phyloP scores from a whole-genome alignment of 2,888 invertebrate species.

The Bursaphelenchus okinawaensis region DNA sequence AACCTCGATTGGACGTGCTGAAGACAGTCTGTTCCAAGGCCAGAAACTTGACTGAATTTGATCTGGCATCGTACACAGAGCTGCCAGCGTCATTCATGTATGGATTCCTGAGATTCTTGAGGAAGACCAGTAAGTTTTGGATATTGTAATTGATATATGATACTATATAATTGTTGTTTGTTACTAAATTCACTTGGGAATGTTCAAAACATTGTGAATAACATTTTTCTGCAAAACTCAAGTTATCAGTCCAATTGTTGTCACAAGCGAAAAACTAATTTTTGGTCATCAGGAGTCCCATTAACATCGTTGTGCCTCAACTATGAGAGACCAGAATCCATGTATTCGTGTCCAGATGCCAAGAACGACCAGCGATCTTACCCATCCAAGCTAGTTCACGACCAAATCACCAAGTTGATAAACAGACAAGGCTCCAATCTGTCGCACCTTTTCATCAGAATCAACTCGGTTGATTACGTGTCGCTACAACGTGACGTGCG shows the following conservation, averaged over 20 bases:
- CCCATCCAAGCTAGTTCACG: background rate
- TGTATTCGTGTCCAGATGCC: background rate
- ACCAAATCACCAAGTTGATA: background rate
- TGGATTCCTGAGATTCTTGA: background rate
- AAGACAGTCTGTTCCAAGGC: background rate
- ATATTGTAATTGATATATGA: background rate
- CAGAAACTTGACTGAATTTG: constrained; percentile 1
- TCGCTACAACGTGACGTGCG: background rate
- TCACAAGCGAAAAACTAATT: no score
- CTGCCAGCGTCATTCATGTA: background rate
- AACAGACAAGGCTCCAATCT: background rate
- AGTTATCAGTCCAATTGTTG: no score
- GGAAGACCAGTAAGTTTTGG: background rate
- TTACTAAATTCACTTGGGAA: no score
- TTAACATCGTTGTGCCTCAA: background rate
- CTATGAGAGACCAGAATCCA: background rate
- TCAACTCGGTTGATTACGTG: background rate
- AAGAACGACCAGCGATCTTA: background rate
- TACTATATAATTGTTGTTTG: no score
- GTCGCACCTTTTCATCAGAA: background rate
- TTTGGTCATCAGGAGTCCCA: no score
- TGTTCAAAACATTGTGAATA: no score
- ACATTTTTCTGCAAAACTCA: no score
- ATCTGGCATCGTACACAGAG: constrained; percentile 3
- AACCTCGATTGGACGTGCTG: background rate